phyloP scores from a whole-genome alignment of 1,140 invertebrate genomes.

The Pogonognathellus flavescens region DNA sequence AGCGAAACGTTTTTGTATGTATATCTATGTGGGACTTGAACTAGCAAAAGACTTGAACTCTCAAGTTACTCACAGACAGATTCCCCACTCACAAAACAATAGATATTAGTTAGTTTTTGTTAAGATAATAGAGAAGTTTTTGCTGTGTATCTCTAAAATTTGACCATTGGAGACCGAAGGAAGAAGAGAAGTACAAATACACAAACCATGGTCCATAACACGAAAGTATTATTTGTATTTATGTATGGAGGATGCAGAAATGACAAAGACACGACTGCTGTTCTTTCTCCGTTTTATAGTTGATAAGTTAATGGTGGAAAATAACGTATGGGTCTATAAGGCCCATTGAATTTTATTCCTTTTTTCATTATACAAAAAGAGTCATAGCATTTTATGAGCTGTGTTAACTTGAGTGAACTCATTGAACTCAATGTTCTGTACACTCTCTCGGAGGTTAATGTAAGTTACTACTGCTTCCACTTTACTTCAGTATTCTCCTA shows the following conservation, averaged over 20 bases:
- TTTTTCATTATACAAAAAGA: conserved; percentile 36
- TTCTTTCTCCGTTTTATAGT: conserved; percentile 19
- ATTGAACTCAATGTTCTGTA: background rate
- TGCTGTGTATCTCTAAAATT: background rate
- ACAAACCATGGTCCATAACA: background rate
- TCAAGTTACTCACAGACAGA: too few species aligned
- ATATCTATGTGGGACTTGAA: too few species aligned
- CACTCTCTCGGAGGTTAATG: background rate
- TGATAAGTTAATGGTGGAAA: conserved; percentile 49
- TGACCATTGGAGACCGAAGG: background rate
- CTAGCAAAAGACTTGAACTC: too few species aligned
- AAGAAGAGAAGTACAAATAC: background rate
- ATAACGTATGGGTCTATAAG: conserved; percentile 41
- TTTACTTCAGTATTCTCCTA: background rate
- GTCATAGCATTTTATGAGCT: conserved; percentile 39
- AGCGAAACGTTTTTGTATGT: too few species aligned
- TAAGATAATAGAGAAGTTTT: background rate
- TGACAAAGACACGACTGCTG: background rate
- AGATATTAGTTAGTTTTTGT: background rate
- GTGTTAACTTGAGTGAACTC: conserved; percentile 14
- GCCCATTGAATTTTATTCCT: conserved; percentile 51
- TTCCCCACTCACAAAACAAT: too few species aligned
- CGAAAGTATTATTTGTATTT: background rate
- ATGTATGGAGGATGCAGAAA: background rate
- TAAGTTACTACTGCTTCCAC: too few species aligned